A percentile compares a stretch with the other conserved stretches of the same genome.
Conservation (phyloP, 2,888 invertebrate species). For the Congeria kusceri region DNA sequence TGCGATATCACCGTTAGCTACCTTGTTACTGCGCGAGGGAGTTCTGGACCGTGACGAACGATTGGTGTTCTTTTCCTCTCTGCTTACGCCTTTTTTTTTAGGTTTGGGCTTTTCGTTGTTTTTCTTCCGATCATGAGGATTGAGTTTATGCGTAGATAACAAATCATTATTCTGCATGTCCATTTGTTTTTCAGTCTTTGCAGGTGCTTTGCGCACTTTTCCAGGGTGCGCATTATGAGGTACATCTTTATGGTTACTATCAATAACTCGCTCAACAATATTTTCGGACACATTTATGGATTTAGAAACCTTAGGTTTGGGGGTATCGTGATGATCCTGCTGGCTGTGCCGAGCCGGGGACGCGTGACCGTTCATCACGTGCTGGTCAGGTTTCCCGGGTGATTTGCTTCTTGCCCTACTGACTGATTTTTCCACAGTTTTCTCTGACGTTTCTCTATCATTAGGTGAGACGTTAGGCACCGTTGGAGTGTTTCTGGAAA, state of each 20-base stretch:
- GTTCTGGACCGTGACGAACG: constrained; percentile 19
- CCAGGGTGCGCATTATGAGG: no score
- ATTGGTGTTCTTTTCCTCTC: neutral
- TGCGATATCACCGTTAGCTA: constrained; percentile 32
- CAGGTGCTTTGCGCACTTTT: no score
- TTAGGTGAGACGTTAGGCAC: neutral
- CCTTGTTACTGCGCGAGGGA: constrained; percentile 23
- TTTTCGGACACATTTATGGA: constrained; percentile 15
- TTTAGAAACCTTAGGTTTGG: constrained; percentile 14
- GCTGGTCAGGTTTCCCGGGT: neutral
- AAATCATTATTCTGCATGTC: constrained; percentile 12
- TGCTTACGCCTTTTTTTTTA: neutral
- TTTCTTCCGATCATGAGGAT: constrained; percentile 5
- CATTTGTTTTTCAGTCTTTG: neutral
- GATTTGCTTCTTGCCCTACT: neutral
- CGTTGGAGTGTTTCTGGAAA: neutral
- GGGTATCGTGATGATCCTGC: neutral
- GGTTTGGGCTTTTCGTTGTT: constrained; percentile 4
- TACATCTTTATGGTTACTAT: no score
- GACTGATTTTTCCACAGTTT: neutral
- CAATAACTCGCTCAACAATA: constrained; percentile 15
- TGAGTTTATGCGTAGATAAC: constrained; percentile 2
- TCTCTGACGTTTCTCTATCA: constrained; percentile 1
- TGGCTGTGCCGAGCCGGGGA: neutral
- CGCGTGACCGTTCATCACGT: constrained; percentile 21